These are phyloP conservation scores for Noturus placidus DNA, from an alignment of 2,113 vertebrate genomes.

Conservation along the genomic window DNA sequence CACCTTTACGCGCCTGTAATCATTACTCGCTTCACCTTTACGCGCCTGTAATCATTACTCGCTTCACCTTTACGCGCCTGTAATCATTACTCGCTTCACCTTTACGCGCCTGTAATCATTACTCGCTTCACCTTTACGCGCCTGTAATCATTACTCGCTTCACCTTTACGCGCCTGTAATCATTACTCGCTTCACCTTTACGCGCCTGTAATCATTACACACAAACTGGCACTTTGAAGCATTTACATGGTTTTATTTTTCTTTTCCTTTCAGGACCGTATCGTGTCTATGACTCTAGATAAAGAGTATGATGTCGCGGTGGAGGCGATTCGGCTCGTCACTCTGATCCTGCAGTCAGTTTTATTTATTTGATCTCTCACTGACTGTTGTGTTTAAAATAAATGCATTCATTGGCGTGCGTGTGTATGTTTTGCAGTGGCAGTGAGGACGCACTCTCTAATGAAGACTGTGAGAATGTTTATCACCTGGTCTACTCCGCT, in stretches of 20 bases:
- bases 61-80: no score
- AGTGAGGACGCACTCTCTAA: constrained; percentile 98
- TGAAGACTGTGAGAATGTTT: constrained; percentile 99
- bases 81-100: no score
- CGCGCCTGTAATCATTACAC: not conserved
- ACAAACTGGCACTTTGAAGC: not conserved
- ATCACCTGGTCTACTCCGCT: constrained; percentile 97
- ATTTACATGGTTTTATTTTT: not conserved
- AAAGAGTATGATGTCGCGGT: constrained; percentile 99
- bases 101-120: no score
- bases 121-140: no score
- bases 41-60: no score
- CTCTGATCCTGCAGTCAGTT: constrained; percentile 96
- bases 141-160: not conserved
- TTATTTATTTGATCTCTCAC: not conserved
- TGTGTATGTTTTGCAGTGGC: constrained; percentile 77
- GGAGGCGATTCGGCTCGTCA: constrained; percentile 96
- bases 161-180: no score
- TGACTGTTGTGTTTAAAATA: not conserved
- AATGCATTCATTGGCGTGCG: not conserved
- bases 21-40: no score
- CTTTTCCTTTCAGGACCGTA: constrained; percentile 83
- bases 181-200: not conserved
- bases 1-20: no score
- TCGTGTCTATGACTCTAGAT: constrained; percentile 98